phyloP scores from a whole-genome alignment of 1,140 invertebrate genomes.

The Conus ventricosus region DNA sequence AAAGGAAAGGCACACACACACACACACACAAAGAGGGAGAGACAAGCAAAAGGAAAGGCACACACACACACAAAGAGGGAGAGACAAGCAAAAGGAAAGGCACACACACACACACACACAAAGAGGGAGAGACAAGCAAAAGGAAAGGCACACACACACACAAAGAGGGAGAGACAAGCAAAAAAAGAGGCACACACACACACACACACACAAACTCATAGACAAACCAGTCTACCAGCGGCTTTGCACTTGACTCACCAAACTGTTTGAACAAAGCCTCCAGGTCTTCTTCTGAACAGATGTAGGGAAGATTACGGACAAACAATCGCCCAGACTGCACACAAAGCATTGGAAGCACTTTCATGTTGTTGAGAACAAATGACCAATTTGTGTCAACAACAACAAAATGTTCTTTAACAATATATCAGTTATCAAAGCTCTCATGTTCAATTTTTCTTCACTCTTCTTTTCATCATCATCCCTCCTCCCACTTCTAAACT shows the following conservation, averaged over 20 bases:
- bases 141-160: neutral
- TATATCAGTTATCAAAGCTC: too few species aligned
- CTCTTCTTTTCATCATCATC: too few species aligned
- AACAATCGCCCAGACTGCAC: conserved; percentile 89
- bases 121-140: too few species aligned
- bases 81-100: too few species aligned
- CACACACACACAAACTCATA: neutral
- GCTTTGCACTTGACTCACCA: conserved; percentile 78
- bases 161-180: neutral
- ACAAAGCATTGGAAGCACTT: neutral
- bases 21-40: too few species aligned
- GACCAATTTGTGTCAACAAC: neutral
- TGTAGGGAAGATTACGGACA: conserved; percentile 94
- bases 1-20: too few species aligned
- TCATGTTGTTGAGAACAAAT: neutral
- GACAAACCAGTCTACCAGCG: neutral
- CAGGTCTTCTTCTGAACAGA: conserved; percentile 91
- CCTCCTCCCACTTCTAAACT: too few species aligned
- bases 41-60: too few species aligned
- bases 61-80: too few species aligned
- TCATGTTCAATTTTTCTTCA: too few species aligned
- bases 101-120: too few species aligned
- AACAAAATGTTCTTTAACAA: neutral
- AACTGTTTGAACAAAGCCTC: conserved; percentile 89
- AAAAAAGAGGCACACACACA: neutral